phyloP scores from a whole-genome alignment of 2,888 invertebrate genomes.

The Dicycla oo region DNA sequence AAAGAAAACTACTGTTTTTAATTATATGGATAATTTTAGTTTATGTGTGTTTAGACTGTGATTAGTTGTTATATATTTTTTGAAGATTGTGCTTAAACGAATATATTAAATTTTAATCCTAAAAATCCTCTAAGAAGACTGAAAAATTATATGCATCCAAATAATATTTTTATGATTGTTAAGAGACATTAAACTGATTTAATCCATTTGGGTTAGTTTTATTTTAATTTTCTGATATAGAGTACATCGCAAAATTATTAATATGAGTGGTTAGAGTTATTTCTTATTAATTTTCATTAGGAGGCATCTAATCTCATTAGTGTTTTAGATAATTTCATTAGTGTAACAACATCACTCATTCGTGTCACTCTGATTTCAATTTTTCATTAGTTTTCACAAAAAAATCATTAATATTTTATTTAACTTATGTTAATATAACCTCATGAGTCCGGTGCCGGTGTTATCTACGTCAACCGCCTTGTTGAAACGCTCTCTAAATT shows the following conservation, averaged over 20 bases:
- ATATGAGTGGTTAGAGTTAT: not conserved
- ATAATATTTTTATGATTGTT: no score
- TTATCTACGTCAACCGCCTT: no score
- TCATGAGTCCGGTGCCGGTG: no score
- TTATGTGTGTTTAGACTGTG: not conserved
- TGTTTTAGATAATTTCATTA: no score
- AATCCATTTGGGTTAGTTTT: not conserved
- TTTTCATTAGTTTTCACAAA: constrained; percentile 1
- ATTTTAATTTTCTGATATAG: no score
- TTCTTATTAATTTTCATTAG: not conserved
- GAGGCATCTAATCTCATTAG: no score
- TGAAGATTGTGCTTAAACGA: not conserved
- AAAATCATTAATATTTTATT: constrained; percentile 15
- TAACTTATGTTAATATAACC: constrained; percentile 1
- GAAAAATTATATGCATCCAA: not conserved
- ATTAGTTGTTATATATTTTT: not conserved
- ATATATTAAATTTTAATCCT: not conserved
- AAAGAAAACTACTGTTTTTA: constrained; percentile 2
- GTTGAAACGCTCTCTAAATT: no score
- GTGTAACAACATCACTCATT: no score
- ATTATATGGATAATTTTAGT: not conserved
- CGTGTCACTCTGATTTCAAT: no score
- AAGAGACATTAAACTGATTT: not conserved
- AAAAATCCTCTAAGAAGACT: not conserved
- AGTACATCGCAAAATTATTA: not conserved